phyloP scores from a whole-genome alignment of 2,797 vertebrate genomes.

The Fringilla coelebs region DNA sequence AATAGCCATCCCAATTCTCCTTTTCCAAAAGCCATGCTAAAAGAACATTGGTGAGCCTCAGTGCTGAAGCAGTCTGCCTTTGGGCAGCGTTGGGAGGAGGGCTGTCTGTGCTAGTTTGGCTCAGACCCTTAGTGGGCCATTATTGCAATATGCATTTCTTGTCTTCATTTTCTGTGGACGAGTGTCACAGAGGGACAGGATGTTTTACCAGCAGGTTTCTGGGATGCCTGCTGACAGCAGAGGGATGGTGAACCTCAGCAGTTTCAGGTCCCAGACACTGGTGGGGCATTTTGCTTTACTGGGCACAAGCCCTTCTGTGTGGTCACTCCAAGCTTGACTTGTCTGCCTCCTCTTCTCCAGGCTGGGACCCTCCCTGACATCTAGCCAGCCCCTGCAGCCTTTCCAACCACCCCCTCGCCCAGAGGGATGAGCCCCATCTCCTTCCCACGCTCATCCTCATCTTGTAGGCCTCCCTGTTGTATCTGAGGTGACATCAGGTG shows the following conservation, averaged over 20 bases:
- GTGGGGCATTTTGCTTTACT: neutral
- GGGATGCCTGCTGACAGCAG: neutral
- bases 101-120: neutral
- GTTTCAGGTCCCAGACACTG: neutral
- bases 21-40: neutral
- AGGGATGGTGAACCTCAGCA: neutral
- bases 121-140: neutral
- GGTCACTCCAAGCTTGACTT: neutral
- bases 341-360: rapidly evolving
- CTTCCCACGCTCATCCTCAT: neutral
- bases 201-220: neutral
- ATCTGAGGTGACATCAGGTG: neutral
- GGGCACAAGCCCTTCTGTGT: neutral
- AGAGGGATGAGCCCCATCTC: neutral
- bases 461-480: neutral
- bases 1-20: neutral
- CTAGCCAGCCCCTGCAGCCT: rapidly evolving
- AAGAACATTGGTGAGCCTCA: neutral
- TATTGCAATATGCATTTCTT: neutral
- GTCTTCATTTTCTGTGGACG: neutral
- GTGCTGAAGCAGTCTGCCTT: neutral
- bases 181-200: neutral
- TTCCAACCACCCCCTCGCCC: neutral
- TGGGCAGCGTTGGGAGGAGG: neutral
- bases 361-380: rapidly evolving